phyloP scores from a whole-genome alignment of 2,888 invertebrate species.

The Agelastica alni region DNA sequence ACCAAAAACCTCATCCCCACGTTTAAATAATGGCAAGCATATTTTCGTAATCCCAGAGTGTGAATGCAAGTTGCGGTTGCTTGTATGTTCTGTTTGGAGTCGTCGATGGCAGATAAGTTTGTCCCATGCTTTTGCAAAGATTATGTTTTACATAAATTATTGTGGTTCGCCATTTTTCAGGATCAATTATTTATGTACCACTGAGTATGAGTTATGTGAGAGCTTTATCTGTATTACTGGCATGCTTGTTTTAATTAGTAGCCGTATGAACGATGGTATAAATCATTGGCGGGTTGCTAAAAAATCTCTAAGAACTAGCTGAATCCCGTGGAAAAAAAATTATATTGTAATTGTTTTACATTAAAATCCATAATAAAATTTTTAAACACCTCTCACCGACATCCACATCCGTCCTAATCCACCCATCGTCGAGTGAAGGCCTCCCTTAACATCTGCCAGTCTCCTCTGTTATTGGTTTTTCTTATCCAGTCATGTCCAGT shows the following conservation, averaged over 20 bases:
- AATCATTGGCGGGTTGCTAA: background rate
- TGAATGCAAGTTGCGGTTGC: slow-evolving; percentile 21
- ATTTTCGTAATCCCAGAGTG: slow-evolving; percentile 23
- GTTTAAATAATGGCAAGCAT: slow-evolving; percentile 18
- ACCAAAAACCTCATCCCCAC: too few relatives aligned
- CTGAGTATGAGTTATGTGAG: slow-evolving; percentile 26
- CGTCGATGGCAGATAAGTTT: slow-evolving; percentile 27
- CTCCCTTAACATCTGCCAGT: too few relatives aligned
- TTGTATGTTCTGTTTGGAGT: slow-evolving; percentile 24
- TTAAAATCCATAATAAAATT: too few relatives aligned
- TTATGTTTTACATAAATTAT: slow-evolving; percentile 32
- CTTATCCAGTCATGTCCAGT: too few relatives aligned
- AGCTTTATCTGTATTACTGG: slow-evolving; percentile 30
- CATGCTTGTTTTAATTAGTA: slow-evolving; percentile 17
- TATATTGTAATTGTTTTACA: too few relatives aligned
- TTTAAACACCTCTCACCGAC: too few relatives aligned
- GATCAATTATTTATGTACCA: slow-evolving; percentile 30
- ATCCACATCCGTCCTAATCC: too few relatives aligned
- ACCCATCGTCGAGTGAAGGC: too few relatives aligned
- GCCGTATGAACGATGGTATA: background rate
- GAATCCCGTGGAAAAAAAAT: too few relatives aligned
- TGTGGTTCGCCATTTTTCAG: slow-evolving; percentile 27
- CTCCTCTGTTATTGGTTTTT: too few relatives aligned
- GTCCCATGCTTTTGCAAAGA: slow-evolving; percentile 24
- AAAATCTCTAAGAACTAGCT: too few relatives aligned